A percentile compares a stretch with the other conserved stretches of the same genome.
Conservation (phyloP, 2,888 invertebrate genomes). For the Leucozona laternaria region DNA sequence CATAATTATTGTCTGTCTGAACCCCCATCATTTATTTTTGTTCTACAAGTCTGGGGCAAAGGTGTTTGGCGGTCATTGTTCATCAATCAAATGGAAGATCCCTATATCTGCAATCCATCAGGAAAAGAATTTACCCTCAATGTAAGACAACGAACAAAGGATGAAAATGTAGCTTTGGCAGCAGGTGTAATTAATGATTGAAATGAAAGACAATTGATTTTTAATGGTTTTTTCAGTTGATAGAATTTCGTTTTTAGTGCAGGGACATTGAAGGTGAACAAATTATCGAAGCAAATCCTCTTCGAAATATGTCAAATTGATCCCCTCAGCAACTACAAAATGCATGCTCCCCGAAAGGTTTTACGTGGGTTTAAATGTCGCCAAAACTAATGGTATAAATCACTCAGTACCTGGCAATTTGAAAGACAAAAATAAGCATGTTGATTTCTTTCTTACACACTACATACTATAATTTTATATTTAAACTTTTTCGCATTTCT, state of each 20-base stretch:
- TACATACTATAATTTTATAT: no score
- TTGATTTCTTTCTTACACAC: no score
- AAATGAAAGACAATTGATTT: constrained; percentile 48
- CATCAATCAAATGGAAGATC: constrained; percentile 64
- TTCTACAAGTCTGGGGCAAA: constrained; percentile 9
- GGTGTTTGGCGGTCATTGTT: constrained; percentile 33
- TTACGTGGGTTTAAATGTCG: no score
- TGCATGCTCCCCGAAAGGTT: no score
- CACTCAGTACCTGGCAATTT: no score
- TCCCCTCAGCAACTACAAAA: no score
- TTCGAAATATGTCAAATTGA: not conserved
- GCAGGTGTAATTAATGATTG: constrained; percentile 61
- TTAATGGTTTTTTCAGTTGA: not conserved
- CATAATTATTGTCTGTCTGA: constrained; percentile 26
- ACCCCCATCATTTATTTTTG: constrained; percentile 35
- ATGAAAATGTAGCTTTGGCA: constrained; percentile 24
- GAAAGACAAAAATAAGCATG: no score
- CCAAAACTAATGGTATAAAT: no score
- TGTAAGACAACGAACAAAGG: not conserved
- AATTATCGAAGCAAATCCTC: not conserved
- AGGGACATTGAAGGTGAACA: not conserved
- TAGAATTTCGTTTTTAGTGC: not conserved
- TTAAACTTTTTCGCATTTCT: no score
- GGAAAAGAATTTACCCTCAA: constrained; percentile 16
- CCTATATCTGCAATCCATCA: constrained; percentile 41